phyloP scores from a whole-genome alignment of 1,140 invertebrate species.

The Phocides pigmalion region DNA sequence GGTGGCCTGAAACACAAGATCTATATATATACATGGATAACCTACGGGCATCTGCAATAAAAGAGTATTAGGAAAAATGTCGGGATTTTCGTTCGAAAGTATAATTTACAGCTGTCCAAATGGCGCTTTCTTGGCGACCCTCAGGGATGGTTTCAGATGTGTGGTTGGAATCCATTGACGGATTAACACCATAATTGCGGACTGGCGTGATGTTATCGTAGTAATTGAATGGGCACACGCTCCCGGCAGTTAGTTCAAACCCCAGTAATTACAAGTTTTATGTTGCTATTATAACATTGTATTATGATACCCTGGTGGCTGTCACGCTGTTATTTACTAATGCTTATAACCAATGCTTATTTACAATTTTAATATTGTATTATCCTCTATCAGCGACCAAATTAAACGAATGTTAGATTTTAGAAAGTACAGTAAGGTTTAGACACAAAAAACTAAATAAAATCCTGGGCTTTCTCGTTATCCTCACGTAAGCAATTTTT shows the following conservation, averaged over 20 bases:
- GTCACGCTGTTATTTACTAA: slow-evolving; percentile 2
- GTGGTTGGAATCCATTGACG: slow-evolving; percentile 28
- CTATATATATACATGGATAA: background rate
- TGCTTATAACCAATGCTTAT: slow-evolving; percentile 9
- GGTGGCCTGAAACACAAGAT: too few species aligned
- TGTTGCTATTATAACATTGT: slow-evolving; percentile 15
- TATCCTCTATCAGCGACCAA: too few species aligned
- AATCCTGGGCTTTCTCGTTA: too few species aligned
- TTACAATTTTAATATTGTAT: slow-evolving; percentile 2
- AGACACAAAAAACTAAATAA: too few species aligned
- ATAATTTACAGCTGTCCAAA: slow-evolving; percentile 11
- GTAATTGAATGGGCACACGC: slow-evolving; percentile 32
- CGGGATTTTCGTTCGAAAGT: background rate
- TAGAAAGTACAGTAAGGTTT: too few species aligned
- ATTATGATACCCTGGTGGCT: slow-evolving; percentile 24
- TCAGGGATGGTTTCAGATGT: slow-evolving; percentile 22
- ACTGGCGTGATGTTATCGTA: slow-evolving; percentile 25
- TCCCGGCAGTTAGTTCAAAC: slow-evolving; percentile 19
- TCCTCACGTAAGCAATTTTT: too few species aligned
- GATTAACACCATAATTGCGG: slow-evolving; percentile 32
- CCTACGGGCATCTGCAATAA: background rate
- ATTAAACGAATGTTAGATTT: too few species aligned
- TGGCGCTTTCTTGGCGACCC: slow-evolving; percentile 16
- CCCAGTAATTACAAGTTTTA: slow-evolving; percentile 33
- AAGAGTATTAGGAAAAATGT: background rate